Base-by-base conservation (phyloP, 2,113 vertebrate species). In the Neodontobutis hainanensis region DNA sequence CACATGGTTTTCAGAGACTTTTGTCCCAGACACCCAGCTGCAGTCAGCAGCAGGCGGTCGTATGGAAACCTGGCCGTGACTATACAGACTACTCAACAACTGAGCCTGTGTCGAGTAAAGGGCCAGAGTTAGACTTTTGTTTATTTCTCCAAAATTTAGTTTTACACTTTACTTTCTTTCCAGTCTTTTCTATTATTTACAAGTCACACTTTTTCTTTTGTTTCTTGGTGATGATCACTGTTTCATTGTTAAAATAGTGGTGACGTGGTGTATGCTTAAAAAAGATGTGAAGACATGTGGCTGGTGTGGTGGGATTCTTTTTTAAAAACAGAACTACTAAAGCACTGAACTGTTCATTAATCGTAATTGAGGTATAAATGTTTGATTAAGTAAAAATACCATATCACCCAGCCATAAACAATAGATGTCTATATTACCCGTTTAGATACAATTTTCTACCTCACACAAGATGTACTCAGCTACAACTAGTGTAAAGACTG, bases 1-100 rank as follows among this genome's bases (percentile, higher is more conserved):
- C 77, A 73, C 81, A 76, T 84, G 70, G 16, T 81, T 73, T 80
- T 71, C 42, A 3, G 77, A 75, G 51, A 47, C 71, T 88, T 85
- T 73, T 47, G 66, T 56, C 63, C 42, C 77, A 82, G 73, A 78
- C 79, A 72, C 76, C 79, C 77, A 83, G 72, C 70, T 84, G 75
- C 63, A 82, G 65, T 60, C 66, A 60, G 62, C 70, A 71, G 72
- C 67, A 75, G 59, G 32, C 73, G 67, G 68, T 68, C 61, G 9
- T 58, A 62, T 79, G 75, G 81, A 84, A 78, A 83, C 52, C 68
- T 70, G 67, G 42, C 66, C 68, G 8, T 81, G 62, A 64, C 63
- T 60, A 27, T 65, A 75, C 77, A 69, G 15, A 74, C 71, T 77
- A 11, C 61, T 50, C 57, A 12, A 59, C 15, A 72, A 69, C 71